phyloP scores from a whole-genome alignment of 2,113 vertebrate genomes.

The Rhizomys pruinosus region DNA sequence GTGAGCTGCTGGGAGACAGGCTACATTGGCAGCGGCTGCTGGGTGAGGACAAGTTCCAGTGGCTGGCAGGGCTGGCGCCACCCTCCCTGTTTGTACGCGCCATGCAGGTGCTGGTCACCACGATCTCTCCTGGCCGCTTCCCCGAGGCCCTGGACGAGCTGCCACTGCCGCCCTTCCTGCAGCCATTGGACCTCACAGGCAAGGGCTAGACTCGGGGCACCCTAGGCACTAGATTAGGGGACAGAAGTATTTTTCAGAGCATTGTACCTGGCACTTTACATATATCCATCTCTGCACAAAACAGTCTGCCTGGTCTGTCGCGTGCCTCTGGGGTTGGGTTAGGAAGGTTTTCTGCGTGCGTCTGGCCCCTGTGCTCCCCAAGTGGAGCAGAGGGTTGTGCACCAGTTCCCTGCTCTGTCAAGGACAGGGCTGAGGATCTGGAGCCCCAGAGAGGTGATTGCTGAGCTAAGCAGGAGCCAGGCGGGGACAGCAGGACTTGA shows the following conservation, averaged over 20 bases:
- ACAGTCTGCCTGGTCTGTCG: not conserved
- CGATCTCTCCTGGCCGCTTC: constrained; percentile 89
- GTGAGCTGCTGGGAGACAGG: constrained; percentile 86
- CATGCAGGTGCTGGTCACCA: constrained; percentile 91
- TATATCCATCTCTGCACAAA: constrained; percentile 18
- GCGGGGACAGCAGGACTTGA: accelerated
- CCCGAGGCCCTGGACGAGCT: constrained; percentile 89
- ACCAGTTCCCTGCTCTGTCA: not conserved
- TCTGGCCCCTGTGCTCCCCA: not conserved
- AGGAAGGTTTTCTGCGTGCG: not conserved
- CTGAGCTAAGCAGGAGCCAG: not conserved
- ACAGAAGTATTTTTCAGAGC: constrained; percentile 74
- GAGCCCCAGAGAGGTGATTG: not conserved
- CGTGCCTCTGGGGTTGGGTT: not conserved
- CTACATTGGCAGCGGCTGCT: constrained; percentile 90
- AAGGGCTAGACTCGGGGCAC: constrained; percentile 41
- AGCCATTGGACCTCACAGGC: constrained; percentile 89
- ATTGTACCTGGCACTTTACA: constrained; percentile 83
- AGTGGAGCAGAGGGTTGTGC: not conserved
- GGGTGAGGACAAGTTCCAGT: constrained; percentile 89
- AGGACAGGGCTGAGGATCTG: not conserved
- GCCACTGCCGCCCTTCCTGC: constrained; percentile 92
- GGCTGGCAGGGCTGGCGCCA: constrained; percentile 90
- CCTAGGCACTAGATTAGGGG: not conserved
- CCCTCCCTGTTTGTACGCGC: constrained; percentile 90